Conservation (phyloP, 2,888 invertebrate species). For the Tiliacea aurago region DNA sequence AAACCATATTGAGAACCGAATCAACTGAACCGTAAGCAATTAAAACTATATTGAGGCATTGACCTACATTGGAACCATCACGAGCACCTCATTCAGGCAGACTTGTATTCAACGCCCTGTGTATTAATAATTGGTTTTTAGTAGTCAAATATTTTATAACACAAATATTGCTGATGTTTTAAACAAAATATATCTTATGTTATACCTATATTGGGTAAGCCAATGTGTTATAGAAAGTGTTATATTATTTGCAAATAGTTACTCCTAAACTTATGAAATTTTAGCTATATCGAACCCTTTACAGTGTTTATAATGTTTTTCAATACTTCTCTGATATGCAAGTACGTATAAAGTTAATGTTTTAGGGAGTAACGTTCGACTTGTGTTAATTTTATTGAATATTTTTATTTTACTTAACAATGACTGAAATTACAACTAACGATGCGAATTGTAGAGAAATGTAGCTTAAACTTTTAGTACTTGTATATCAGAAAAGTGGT, state of each 20-base stretch:
- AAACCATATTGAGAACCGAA: too few relatives aligned
- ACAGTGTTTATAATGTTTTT: slow-evolving; percentile 53
- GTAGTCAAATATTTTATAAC: slow-evolving; percentile 45
- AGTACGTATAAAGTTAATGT: slow-evolving; percentile 37
- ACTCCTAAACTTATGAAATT: slow-evolving; percentile 47
- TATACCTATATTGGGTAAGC: slow-evolving; percentile 31
- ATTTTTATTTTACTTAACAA: slow-evolving; percentile 32
- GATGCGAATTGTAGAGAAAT: slow-evolving; percentile 35
- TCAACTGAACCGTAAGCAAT: too few relatives aligned
- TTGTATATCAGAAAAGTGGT: slow-evolving; percentile 49
- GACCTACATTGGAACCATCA: too few relatives aligned
- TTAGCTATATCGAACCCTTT: slow-evolving; percentile 38
- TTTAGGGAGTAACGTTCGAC: slow-evolving; percentile 34
- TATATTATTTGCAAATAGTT: slow-evolving; percentile 49
- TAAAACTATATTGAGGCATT: too few relatives aligned
- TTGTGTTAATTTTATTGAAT: slow-evolving; percentile 19
- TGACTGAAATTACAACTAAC: slow-evolving; percentile 49
- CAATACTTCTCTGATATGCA: slow-evolving; percentile 48
- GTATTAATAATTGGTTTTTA: slow-evolving; percentile 7
- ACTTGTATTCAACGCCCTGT: slow-evolving; percentile 4
- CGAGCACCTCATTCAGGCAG: slow-evolving; percentile 10
- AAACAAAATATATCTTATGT: slow-evolving; percentile 51
- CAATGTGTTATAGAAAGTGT: slow-evolving; percentile 31
- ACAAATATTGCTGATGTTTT: slow-evolving; percentile 40
- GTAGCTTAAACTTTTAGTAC: slow-evolving; percentile 33